phyloP scores from a whole-genome alignment of 2,888 invertebrate species.

The Poecilus cupreus region DNA sequence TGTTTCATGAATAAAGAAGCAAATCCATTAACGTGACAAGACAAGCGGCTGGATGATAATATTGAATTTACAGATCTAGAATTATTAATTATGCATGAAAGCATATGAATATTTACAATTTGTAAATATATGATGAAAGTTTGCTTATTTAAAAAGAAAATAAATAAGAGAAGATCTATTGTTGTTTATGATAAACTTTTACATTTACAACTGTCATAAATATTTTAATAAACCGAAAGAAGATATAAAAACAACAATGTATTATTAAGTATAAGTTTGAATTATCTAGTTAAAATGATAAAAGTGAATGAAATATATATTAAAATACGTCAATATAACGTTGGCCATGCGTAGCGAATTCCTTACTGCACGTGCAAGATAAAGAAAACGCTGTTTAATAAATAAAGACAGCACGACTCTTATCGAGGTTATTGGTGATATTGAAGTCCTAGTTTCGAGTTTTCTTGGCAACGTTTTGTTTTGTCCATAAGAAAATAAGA shows the following conservation, averaged over 20 bases:
- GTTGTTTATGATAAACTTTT: too few relatives aligned
- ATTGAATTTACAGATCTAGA: background rate
- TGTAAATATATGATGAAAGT: slow-evolving; percentile 31
- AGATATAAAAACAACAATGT: background rate
- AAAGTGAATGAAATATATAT: slow-evolving; percentile 16
- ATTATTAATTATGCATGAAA: slow-evolving; percentile 28
- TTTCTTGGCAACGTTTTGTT: slow-evolving; percentile 29
- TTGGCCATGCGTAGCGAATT: slow-evolving; percentile 32
- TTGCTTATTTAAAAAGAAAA: background rate
- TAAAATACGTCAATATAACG: slow-evolving; percentile 2
- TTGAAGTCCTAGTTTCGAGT: slow-evolving; percentile 55
- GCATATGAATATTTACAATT: slow-evolving; percentile 21
- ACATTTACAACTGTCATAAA: too few relatives aligned
- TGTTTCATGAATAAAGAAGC: slow-evolving; percentile 31
- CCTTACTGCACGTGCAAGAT: slow-evolving; percentile 35
- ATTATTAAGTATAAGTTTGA: background rate
- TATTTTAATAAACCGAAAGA: too few relatives aligned
- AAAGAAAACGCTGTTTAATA: slow-evolving; percentile 1
- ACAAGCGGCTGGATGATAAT: background rate
- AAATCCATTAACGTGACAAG: slow-evolving; percentile 1
- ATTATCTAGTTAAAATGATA: too few relatives aligned
- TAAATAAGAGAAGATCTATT: too few relatives aligned
- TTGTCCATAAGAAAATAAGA: slow-evolving; percentile 44
- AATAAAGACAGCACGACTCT: slow-evolving; percentile 39
- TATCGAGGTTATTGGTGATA: slow-evolving; percentile 58